Conservation (phyloP, 2,113 vertebrate genomes). For the Cathartes aura region DNA sequence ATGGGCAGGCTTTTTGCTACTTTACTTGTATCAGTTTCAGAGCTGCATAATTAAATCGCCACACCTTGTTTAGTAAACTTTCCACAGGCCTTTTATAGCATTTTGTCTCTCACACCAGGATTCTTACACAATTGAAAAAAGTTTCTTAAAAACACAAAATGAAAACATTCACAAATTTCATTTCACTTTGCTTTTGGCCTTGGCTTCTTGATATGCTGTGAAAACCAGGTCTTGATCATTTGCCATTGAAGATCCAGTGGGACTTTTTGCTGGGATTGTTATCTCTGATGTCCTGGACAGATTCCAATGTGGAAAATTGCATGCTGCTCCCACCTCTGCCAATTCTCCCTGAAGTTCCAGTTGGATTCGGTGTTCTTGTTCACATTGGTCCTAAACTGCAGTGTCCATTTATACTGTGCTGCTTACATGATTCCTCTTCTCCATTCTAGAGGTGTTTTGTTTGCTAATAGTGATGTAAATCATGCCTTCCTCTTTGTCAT, state of each 20-base stretch:
- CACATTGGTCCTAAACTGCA: background rate
- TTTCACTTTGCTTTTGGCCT: constrained; percentile 3
- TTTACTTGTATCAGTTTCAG: background rate
- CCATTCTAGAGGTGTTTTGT: background rate
- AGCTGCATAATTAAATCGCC: background rate
- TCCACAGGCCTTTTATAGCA: background rate
- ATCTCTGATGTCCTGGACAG: background rate
- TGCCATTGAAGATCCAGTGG: background rate
- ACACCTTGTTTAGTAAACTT: background rate
- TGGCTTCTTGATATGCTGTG: background rate
- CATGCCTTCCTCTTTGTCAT: background rate
- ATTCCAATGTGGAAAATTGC: constrained; percentile 5
- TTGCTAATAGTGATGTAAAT: background rate
- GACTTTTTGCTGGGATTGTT: background rate
- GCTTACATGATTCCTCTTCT: background rate
- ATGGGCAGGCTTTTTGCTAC: background rate
- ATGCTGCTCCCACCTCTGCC: background rate
- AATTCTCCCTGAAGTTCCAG: background rate
- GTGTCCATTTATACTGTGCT: background rate
- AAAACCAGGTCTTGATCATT: background rate
- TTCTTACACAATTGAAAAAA: background rate
- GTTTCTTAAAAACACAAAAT: background rate
- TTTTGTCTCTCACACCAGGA: background rate
- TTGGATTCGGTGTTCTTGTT: constrained; percentile 1
- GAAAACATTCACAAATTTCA: background rate